Evolutionary conservation across 64 coral and sea anemone genomes (phyloP).

Genomic region (Montipora capricornis): DNA sequence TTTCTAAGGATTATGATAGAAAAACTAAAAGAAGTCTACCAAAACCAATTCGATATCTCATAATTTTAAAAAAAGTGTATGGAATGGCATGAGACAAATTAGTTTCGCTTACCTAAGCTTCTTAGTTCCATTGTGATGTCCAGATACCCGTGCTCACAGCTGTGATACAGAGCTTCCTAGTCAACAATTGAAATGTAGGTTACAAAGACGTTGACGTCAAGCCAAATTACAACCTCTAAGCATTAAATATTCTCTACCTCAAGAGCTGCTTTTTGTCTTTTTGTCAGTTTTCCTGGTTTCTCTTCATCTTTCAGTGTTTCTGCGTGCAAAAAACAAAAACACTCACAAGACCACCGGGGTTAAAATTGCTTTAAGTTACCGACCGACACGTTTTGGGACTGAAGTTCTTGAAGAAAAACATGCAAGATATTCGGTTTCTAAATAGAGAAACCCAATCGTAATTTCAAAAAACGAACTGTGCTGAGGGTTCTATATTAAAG

Average conservation of each 20-base stretch:
- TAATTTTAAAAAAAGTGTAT: too few relatives aligned
- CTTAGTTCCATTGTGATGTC: slow-evolving; percentile 90
- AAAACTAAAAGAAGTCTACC: too few relatives aligned
- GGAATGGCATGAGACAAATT: neutral
- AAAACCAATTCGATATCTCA: too few relatives aligned
- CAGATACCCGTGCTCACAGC: slow-evolving; percentile 87
- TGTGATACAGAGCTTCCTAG: slow-evolving; percentile 90
- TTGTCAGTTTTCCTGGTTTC: slow-evolving; percentile 15
- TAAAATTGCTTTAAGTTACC: too few relatives aligned
- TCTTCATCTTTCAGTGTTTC: neutral
- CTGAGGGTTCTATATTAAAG: too few relatives aligned
- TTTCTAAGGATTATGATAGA: too few relatives aligned
- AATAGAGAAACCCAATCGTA: too few relatives aligned
- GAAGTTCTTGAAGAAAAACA: too few relatives aligned
- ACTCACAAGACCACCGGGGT: too few relatives aligned
- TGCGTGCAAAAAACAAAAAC: neutral
- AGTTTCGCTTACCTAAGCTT: slow-evolving; percentile 67
- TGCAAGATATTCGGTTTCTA: too few relatives aligned
- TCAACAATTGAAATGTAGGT: neutral
- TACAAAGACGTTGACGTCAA: neutral
- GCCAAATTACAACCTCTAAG: neutral
- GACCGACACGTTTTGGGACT: too few relatives aligned
- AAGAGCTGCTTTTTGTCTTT: slow-evolving; percentile 50
- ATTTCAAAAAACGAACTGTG: too few relatives aligned
- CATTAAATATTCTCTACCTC: neutral